These are phyloP conservation scores for Trichonephila inaurata DNA, from an alignment of 1,140 invertebrate genomes.

Conservation along the genomic window DNA sequence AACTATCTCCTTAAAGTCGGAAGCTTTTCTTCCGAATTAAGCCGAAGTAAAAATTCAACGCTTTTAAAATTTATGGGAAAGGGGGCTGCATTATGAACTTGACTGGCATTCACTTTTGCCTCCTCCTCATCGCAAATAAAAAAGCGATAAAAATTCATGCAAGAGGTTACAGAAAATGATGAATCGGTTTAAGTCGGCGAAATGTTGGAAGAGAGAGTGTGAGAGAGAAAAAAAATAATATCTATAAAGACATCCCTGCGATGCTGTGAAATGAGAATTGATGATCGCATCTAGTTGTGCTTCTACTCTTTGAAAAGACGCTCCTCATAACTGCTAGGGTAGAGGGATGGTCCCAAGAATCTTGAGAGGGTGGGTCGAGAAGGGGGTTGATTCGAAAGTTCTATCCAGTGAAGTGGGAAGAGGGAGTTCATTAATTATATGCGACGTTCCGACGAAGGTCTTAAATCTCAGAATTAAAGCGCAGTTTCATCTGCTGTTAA, in stretches of 20 bases:
- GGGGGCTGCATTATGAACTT: conserved; percentile 11
- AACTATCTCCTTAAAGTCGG: background rate
- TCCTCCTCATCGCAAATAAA: background rate
- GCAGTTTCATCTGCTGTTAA: conserved; percentile 31
- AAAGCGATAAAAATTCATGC: background rate
- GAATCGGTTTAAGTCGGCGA: background rate
- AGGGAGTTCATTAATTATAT: conserved; percentile 18
- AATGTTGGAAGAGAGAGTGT: too few relatives aligned
- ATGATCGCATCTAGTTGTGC: conserved; percentile 29
- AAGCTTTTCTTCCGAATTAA: background rate
- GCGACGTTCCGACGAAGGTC: conserved; percentile 26
- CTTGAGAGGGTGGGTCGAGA: background rate
- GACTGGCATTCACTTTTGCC: conserved; percentile 1
- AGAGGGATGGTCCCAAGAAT: background rate
- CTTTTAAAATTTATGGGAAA: conserved; percentile 32
- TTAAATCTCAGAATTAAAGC: conserved; percentile 43
- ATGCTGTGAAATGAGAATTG: conserved; percentile 42
- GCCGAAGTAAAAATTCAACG: background rate
- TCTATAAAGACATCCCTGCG: conserved; percentile 24
- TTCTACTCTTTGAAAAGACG: background rate
- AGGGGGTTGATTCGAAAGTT: conserved; percentile 30
- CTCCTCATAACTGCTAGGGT: background rate
- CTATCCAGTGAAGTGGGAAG: conserved; percentile 12
- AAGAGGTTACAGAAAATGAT: conserved; percentile 35
- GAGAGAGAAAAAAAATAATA: conserved; percentile 12